Evolutionary conservation across 2,113 vertebrate genomes (phyloP).

Genomic region (Xenopus laevis): DNA sequence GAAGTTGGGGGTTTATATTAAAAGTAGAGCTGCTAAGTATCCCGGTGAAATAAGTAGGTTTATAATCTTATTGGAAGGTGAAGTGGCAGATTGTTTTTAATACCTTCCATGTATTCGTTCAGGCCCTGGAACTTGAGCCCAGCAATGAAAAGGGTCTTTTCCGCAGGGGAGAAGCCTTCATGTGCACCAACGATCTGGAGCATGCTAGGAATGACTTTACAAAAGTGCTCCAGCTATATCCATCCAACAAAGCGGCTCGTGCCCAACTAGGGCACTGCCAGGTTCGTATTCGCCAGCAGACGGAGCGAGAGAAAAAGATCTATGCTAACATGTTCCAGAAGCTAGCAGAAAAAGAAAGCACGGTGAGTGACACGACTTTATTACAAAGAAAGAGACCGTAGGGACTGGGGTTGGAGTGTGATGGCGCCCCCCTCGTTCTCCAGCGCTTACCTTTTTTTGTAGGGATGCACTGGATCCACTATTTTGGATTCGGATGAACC

Average conservation of each 20-base stretch:
- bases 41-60: too few relatives aligned
- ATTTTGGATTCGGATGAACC: too few relatives aligned
- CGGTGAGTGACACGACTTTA: conserved; percentile 62
- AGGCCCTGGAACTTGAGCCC: conserved; percentile 85
- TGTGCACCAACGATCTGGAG: conserved; percentile 88
- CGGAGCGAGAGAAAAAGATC: conserved; percentile 88
- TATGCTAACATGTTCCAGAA: conserved; percentile 98
- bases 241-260: conserved; percentile 89
- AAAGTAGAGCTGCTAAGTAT: too few relatives aligned
- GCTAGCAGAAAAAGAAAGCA: conserved; percentile 82
- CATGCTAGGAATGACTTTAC: conserved; percentile 83
- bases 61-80: too few relatives aligned
- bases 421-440: too few relatives aligned
- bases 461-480: too few relatives aligned
- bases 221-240: conserved; percentile 85
- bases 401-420: too few relatives aligned
- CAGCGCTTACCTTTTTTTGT: too few relatives aligned
- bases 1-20: conserved; percentile 1
- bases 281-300: conserved; percentile 85
- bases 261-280: conserved; percentile 82
- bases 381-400: too few relatives aligned
- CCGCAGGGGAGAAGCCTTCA: conserved; percentile 83
- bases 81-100: too few relatives aligned
- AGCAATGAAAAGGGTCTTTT: conserved; percentile 93
- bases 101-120: too few relatives aligned